Conservation (phyloP, 2,113 vertebrate genomes). For the Cephalopterus ornatus region DNA sequence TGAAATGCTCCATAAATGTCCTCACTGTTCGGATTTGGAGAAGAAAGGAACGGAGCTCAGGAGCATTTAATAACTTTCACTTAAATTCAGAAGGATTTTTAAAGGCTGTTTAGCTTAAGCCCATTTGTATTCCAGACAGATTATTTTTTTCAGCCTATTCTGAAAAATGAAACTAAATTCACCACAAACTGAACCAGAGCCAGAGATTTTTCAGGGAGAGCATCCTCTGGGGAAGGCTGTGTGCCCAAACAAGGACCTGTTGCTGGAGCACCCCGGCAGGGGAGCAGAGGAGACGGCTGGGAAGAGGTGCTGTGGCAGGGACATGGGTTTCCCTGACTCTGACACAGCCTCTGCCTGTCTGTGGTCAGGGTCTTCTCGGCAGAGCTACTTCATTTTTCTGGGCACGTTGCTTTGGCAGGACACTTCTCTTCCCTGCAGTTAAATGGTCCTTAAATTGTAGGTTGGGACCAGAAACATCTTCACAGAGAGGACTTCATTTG, state of each 20-base stretch:
- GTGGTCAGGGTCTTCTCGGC: not conserved
- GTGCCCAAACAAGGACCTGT: not conserved
- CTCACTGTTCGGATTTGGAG: not conserved
- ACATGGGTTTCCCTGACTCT: accelerated
- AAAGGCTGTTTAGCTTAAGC: not conserved
- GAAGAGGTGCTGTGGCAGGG: not conserved
- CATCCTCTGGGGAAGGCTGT: not conserved
- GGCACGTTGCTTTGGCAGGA: not conserved
- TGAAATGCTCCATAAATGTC: not conserved
- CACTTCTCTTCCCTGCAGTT: not conserved
- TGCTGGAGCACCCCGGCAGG: not conserved
- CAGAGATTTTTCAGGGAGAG: not conserved
- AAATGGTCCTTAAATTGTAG: not conserved
- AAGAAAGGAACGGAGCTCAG: not conserved
- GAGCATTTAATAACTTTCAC: not conserved
- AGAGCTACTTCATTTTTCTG: not conserved
- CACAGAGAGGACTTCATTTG: not conserved
- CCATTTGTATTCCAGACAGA: not conserved
- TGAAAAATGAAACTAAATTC: not conserved
- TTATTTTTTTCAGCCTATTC: not conserved
- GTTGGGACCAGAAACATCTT: not conserved
- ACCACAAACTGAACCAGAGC: not conserved
- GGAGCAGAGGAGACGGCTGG: not conserved
- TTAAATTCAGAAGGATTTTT: not conserved
- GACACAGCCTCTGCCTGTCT: accelerated